These are phyloP conservation scores for Acrossocheilus wenchowensis DNA, from an alignment of 2,797 vertebrate genomes.

Conservation along the genomic window DNA sequence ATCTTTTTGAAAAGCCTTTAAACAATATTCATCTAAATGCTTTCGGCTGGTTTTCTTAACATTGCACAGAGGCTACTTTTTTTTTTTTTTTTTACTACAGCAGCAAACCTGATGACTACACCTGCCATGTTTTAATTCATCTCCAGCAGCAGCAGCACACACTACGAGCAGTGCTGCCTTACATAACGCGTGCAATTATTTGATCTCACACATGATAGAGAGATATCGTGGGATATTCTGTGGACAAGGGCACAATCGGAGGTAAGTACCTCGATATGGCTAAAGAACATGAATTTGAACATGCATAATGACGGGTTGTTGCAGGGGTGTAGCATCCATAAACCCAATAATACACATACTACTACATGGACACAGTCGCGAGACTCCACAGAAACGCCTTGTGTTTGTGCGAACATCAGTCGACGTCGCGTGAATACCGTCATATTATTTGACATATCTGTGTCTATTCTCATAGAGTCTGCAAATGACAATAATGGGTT, in stretches of 20 bases:
- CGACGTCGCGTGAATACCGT: background rate
- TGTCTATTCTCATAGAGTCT: background rate
- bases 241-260: constrained; percentile 25
- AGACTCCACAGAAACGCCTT: constrained; percentile 7
- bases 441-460: background rate
- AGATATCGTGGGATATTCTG: constrained; percentile 29
- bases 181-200: constrained; percentile 44
- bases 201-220: constrained; percentile 49
- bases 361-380: background rate
- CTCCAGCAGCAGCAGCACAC: constrained; percentile 10
- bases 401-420: background rate
- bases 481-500: background rate
- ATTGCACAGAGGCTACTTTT: background rate
- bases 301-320: background rate
- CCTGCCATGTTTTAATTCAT: constrained; percentile 27
- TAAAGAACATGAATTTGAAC: background rate
- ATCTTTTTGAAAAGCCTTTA: background rate
- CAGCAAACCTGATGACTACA: constrained; percentile 14
- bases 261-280: constrained; percentile 35
- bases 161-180: constrained; percentile 21
- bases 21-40: background rate
- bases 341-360: background rate
- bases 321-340: background rate
- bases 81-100: background rate
- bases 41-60: background rate